Base-by-base conservation (phyloP, 2,888 invertebrate species). In the Tetragonula carbonaria region DNA sequence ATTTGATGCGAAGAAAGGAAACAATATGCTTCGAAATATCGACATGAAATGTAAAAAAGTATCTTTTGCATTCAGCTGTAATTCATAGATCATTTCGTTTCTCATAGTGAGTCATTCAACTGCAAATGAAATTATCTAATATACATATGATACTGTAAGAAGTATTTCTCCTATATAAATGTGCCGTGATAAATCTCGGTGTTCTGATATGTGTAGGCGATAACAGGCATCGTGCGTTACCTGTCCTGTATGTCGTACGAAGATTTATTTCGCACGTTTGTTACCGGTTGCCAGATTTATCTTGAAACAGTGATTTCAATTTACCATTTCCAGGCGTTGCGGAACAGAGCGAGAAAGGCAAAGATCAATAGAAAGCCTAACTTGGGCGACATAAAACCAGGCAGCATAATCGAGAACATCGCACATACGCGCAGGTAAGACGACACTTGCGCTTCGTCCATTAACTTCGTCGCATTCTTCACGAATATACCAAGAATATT, bases 371-470 rank as follows among this genome's bases (percentile, higher is more conserved):
- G 97, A 85, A 97, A 97, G 93, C 97, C 98, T 23, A 96, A 97
- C 88, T 94, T 96, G 82, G 96, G 97, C 73, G 97, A 97, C 91
- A 96, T 96, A 82, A 96, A 96, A 88, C 96, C 96, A 59, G 97
- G 97, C 82, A 97, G 97, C 91, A 98, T 98, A 92, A 98, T 98
- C 95, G 98, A 98, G 95, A 98, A 98, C 94, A 96, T 98, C 86
- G 97, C 98, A 73, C 97, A 97, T 93, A 97, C 97, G 45, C 95
- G 97, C 88, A 93, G 95, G 94, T 94, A 89, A 94, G 93, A 28
- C 63, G 63, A 75, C 45, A 67, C 50, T 59, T 75, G 66, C 72
- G 18, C 66, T 28, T 71, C 50, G 53, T 18, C n/a, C 55, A 67
- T 68, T 38, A 72, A 51, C 33, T n/a, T n/a, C n/a, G n/a, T 59